A percentile compares a stretch with the other conserved stretches of the same genome.
Evolutionary conservation across 1,140 invertebrate genomes (phyloP).

Genomic region (Drosophila trapezifrons): DNA sequence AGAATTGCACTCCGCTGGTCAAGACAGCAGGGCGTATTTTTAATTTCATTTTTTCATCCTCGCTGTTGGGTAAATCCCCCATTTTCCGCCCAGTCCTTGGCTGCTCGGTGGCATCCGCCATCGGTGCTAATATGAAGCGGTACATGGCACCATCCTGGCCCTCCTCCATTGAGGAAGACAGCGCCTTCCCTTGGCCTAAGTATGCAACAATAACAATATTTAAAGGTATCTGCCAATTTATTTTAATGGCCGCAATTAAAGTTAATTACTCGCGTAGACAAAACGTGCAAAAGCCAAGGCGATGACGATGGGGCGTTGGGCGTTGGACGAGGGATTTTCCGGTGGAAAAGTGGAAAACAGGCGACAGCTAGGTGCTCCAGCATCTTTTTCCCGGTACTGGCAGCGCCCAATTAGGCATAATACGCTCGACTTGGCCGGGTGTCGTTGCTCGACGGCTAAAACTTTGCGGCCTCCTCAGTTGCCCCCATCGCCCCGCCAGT

Average conservation of each 20-base stretch:
- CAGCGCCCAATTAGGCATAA: conserved; percentile 81
- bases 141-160: conserved; percentile 10
- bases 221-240: conserved; percentile 84
- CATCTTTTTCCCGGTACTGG: conserved; percentile 49
- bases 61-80: conserved; percentile 18
- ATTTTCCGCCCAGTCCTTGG: conserved; percentile 2
- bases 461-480: conserved; percentile 52
- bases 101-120: conserved; percentile 7
- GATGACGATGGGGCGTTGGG: conserved; percentile 17
- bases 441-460: conserved; percentile 63
- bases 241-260: conserved; percentile 84
- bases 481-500: conserved; percentile 2
- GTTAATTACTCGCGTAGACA: conserved; percentile 84
- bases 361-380: conserved; percentile 60
- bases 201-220: conserved; percentile 83
- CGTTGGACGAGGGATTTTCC: conserved; percentile 13
- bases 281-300: conserved; percentile 78
- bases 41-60: conserved; percentile 50
- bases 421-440: conserved; percentile 74
- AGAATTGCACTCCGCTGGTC: conserved; percentile 35
- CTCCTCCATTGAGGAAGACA: not conserved
- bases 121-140: conserved; percentile 36
- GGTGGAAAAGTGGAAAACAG: conserved; percentile 32
- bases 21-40: conserved; percentile 24
- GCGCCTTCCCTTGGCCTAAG: conserved; percentile 46